phyloP scores from a whole-genome alignment of 2,888 invertebrate genomes.

The Salticus scenicus region DNA sequence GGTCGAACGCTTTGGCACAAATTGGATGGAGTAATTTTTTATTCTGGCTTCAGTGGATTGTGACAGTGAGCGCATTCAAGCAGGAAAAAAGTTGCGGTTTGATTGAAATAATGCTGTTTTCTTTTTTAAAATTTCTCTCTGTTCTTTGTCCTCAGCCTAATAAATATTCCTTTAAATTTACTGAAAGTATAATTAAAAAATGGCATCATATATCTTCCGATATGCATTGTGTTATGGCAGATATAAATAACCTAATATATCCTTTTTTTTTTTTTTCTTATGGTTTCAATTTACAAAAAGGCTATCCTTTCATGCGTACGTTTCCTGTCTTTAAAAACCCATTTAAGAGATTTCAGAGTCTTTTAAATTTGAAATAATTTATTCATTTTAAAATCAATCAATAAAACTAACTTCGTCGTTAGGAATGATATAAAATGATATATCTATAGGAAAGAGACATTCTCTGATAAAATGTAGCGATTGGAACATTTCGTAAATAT shows the following conservation, averaged over 20 bases:
- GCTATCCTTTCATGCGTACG: no score
- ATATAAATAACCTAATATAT: no score
- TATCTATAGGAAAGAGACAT: constrained; percentile 4
- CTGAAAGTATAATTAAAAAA: no score
- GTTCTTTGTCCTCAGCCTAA: not conserved
- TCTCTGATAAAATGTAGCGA: constrained; percentile 19
- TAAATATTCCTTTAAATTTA: not conserved
- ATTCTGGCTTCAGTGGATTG: not conserved
- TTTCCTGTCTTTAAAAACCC: no score
- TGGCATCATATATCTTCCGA: no score
- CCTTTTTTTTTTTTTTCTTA: no score
- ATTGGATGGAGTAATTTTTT: constrained; percentile 34
- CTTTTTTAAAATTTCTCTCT: not conserved
- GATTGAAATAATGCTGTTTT: constrained; percentile 23
- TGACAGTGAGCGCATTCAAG: constrained; percentile 19
- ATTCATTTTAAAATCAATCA: no score
- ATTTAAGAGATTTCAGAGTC: no score
- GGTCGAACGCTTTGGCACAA: constrained; percentile 32
- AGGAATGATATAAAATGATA: not conserved
- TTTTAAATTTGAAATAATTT: no score
- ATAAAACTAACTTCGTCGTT: no score
- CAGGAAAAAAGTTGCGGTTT: constrained; percentile 42
- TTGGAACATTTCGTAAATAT: constrained; percentile 25
- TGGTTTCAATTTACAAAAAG: no score
- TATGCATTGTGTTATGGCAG: no score